Evolutionary conservation across 2,113 vertebrate genomes (phyloP), one percentile per base, ranked within the genome.

Genomic region (Cryptomyrus ogoouensis): DNA sequence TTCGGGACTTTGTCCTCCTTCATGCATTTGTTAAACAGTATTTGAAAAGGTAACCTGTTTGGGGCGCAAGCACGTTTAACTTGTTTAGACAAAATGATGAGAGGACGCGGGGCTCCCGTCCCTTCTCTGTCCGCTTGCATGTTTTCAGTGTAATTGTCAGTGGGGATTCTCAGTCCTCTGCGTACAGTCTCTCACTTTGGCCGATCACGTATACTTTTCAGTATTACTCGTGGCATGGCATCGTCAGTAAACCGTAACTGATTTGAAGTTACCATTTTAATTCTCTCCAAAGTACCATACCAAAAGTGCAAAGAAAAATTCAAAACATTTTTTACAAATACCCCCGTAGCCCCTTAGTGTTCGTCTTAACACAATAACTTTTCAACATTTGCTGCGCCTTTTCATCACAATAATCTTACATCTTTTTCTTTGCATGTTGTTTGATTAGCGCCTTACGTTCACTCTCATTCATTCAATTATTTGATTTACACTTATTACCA

Each of bases 121-220:
- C n/a, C 83, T 24, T 47, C 83, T 21, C 83, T 24, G 39, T 47
- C 39, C 47, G 77, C 83, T 47, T 44, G 19, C 83, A 47, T 84
- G 83, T 46, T 44, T 47, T 84, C 83, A 84, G 83, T 44, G 83
- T 84, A 84, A n/a, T 46, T 84, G 83, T 84, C 83, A 84, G 83
- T 24, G 83, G 83, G 83, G 42, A 84, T 47, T 46, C 83, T 46
- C 39, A 84, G 44, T 80, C 74, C 74, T 42, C 35, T 80, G 74
- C 74, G 35, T 80, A 42, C 74, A 80, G 35, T 80, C 17, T 80
- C n/a, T 80, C 35, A 80, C 74, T 80, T 42, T 13, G 74, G 35
- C 74, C 10, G 74, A 39, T 80, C 31, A 77, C 70, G 15, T 77
- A 39, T 39, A 77, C 35, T n/a, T 12, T 27, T 80, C 35, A 80